Base-by-base conservation (phyloP, 2,113 vertebrate species). In the Pseudorhombus dupliciocellatus region DNA sequence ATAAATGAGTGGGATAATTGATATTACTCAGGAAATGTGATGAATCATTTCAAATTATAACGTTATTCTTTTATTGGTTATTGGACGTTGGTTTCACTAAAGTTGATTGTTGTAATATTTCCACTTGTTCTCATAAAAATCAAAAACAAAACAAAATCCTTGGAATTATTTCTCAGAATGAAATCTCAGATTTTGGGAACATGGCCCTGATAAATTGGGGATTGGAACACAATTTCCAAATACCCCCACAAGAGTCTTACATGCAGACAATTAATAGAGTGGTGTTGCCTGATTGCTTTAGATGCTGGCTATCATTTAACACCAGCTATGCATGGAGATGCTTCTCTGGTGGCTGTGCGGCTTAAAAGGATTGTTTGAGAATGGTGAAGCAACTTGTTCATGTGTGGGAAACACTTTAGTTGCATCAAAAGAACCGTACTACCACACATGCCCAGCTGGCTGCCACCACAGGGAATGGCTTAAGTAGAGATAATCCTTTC, bases 401-500 rank as follows among this genome's bases (percentile, higher is more conserved):
- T 18, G 15, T 50, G 7, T n/a, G n/a, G 48, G 48, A 21, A 52
- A 52, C 11, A 14, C 50, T 24, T 22, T 52, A 51, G 40, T 12
- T 56, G 40, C 28, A 54, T 75, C 67, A 72, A 61, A 71, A 44
- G 65, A n/a, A 67, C 31, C 30, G 28, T 24, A 28, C 51, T 58
- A 42, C 26, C 48, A 54, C 26, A 53, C 56, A 63, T 6, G 28
- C 56, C 46, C 50, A 12, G 54, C 42, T 22, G 54, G 70, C 69
- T 54, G 34, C 30, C 48, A 61, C 50, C 46, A 44, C 53, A 20
- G 73, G 71, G 77, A 75, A 55, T 24, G 56, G 60, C 42, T 59
- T 83, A 76, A 56, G 44, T 79, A 25, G 24, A 57, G 53, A 68
- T 65, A 59, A 67, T 73, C 48, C 22, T 75, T 63, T 63, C 30